Evolutionary conservation across 2,888 invertebrate species (phyloP).

Genomic region (Mythimna lalbum): DNA sequence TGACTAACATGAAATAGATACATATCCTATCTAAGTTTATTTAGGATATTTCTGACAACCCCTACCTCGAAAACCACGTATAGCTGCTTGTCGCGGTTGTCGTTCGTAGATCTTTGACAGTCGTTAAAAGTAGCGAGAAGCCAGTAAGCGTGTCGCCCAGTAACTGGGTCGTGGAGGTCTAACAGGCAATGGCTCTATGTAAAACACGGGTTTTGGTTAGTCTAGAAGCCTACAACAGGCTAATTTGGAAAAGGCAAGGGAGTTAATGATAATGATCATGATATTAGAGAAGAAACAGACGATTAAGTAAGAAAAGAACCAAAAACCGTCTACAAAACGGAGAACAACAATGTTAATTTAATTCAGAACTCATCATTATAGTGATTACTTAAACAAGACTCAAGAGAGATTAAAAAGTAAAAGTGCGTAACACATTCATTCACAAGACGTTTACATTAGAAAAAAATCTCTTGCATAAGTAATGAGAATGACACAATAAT

Average conservation of each 20-base stretch:
- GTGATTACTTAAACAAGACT: conserved; percentile 9
- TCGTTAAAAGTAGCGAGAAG: too few species aligned
- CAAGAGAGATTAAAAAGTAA: conserved; percentile 50
- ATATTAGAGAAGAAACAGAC: not conserved
- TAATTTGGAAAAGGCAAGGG: too few species aligned
- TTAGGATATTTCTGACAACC: too few species aligned
- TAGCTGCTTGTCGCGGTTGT: too few species aligned
- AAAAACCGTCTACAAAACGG: not conserved
- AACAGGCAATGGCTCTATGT: too few species aligned
- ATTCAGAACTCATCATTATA: conserved; percentile 12
- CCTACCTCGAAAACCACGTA: too few species aligned
- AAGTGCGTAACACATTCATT: conserved; percentile 42
- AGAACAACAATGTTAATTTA: not conserved
- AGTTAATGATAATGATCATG: too few species aligned
- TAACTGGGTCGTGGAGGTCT: too few species aligned
- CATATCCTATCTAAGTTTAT: not conserved
- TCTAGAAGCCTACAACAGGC: too few species aligned
- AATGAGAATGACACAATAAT: conserved; percentile 20
- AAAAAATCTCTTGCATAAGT: conserved; percentile 19
- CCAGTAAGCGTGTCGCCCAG: too few species aligned
- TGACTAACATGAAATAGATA: conserved; percentile 15
- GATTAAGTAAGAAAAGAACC: not conserved
- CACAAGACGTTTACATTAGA: conserved; percentile 26
- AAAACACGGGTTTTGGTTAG: too few species aligned
- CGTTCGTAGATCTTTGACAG: too few species aligned